Evolutionary conservation across 2,888 invertebrate genomes (phyloP).

Genomic region (Elegia similella): DNA sequence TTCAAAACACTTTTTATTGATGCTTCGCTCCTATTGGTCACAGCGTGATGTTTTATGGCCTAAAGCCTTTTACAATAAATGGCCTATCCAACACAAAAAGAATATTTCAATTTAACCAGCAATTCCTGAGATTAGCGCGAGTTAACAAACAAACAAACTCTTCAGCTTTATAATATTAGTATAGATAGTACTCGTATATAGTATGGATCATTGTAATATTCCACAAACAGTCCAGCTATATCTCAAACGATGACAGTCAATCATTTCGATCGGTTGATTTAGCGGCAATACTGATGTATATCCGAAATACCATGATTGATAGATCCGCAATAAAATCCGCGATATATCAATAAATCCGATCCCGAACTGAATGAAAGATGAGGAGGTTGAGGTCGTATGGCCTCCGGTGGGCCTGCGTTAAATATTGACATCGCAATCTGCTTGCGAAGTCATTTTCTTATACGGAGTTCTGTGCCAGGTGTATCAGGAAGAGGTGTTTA

Average conservation of each 20-base stretch:
- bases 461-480: neutral
- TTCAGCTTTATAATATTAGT: too few species aligned
- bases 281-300: slow-evolving; percentile 4
- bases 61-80: too few species aligned
- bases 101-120: too few species aligned
- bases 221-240: neutral
- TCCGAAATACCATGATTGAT: slow-evolving; percentile 7
- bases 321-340: slow-evolving; percentile 20
- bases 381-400: slow-evolving; percentile 31
- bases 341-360: slow-evolving; percentile 22
- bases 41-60: too few species aligned
- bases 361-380: slow-evolving; percentile 37
- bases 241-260: neutral
- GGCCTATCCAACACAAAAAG: too few species aligned
- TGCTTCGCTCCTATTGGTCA: too few species aligned
- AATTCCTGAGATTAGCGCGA: too few species aligned
- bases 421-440: slow-evolving; percentile 65
- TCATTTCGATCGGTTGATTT: neutral
- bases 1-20: too few species aligned
- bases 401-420: slow-evolving; percentile 35
- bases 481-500: neutral
- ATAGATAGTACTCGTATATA: too few species aligned
- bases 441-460: slow-evolving; percentile 23
- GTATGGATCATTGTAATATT: too few species aligned
- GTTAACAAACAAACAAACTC: too few species aligned